These are phyloP conservation scores for Girardinus metallicus DNA, from an alignment of 2,797 vertebrate species.

Conservation along the genomic window DNA sequence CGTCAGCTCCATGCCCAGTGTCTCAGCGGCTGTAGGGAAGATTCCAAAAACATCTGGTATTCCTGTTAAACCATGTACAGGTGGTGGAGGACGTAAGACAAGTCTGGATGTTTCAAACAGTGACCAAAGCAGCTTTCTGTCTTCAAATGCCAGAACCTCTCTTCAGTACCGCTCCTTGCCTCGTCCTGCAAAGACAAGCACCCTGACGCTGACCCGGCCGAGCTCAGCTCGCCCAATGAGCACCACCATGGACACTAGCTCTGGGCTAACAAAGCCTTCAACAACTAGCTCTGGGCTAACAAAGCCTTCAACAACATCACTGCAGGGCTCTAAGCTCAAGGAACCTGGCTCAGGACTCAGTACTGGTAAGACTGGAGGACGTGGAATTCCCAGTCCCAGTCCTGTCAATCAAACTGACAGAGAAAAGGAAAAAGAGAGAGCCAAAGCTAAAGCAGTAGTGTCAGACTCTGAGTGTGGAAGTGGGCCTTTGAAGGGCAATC, in stretches of 20 bases:
- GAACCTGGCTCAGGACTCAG: constrained; percentile 85
- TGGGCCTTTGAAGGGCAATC: constrained; percentile 69
- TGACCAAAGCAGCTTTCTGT: constrained; percentile 89
- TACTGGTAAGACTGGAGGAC: constrained; percentile 68
- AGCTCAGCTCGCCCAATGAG: constrained; percentile 85
- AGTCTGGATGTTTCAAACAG: constrained; percentile 90
- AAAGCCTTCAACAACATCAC: constrained; percentile 72
- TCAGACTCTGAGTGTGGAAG: constrained; percentile 86
- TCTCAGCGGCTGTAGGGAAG: constrained; percentile 84
- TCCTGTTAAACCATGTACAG: constrained; percentile 87
- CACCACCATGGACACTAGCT: constrained; percentile 88
- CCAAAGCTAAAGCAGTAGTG: constrained; percentile 92
- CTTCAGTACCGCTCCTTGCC: constrained; percentile 97
- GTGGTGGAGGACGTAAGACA: constrained; percentile 85
- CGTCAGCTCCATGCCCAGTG: constrained; percentile 66
- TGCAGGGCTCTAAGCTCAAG: constrained; percentile 87
- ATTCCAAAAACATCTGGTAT: constrained; percentile 91
- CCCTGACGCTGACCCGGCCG: constrained; percentile 89
- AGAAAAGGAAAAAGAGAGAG: constrained; percentile 96
- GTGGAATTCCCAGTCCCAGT: constrained; percentile 71
- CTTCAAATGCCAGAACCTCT: constrained; percentile 90
- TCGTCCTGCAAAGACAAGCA: constrained; percentile 94
- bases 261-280: constrained; percentile 84
- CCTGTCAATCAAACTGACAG: constrained; percentile 96
- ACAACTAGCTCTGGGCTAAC: constrained; percentile 79